These are phyloP conservation scores for Plutella xylostella DNA, from an alignment of 2,888 invertebrate species.

Conservation along the genomic window DNA sequence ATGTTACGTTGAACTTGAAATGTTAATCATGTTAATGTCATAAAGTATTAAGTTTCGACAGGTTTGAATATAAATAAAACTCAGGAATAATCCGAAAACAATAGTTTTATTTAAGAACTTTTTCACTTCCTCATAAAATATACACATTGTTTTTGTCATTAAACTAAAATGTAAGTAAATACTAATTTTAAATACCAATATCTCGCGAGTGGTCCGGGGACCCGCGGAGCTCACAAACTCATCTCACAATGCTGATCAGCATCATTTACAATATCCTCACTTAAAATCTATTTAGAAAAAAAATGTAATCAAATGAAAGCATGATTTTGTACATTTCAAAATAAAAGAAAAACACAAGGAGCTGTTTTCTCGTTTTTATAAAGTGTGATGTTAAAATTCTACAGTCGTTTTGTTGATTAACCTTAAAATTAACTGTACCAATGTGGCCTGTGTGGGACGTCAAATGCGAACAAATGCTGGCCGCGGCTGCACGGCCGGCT, in stretches of 20 bases:
- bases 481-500: slow-evolving; percentile 3
- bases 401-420: slow-evolving; percentile 53
- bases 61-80: slow-evolving; percentile 62
- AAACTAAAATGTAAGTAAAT: slow-evolving; percentile 71
- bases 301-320: slow-evolving; percentile 53
- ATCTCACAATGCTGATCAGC: slow-evolving; percentile 31
- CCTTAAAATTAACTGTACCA: slow-evolving; percentile 61
- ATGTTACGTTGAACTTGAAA: too few relatives aligned
- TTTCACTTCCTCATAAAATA: slow-evolving; percentile 69
- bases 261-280: slow-evolving; percentile 60
- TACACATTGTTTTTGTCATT: slow-evolving; percentile 70
- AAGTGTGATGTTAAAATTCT: slow-evolving; percentile 66
- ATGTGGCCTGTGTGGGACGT: slow-evolving; percentile 28
- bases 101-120: slow-evolving; percentile 71
- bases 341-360: slow-evolving; percentile 45
- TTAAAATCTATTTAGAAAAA: slow-evolving; percentile 63
- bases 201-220: slow-evolving; percentile 48
- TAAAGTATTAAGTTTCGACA: too few relatives aligned
- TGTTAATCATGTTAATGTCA: too few relatives aligned
- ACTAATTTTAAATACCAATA: slow-evolving; percentile 70
- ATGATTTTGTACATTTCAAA: slow-evolving; percentile 68
- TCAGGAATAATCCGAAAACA: slow-evolving; percentile 67
- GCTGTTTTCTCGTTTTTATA: slow-evolving; percentile 41
- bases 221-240: slow-evolving; percentile 26
- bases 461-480: slow-evolving; percentile 51